Evolutionary conservation across 2,888 invertebrate genomes (phyloP).

Genomic region (Micropterix aruncella): DNA sequence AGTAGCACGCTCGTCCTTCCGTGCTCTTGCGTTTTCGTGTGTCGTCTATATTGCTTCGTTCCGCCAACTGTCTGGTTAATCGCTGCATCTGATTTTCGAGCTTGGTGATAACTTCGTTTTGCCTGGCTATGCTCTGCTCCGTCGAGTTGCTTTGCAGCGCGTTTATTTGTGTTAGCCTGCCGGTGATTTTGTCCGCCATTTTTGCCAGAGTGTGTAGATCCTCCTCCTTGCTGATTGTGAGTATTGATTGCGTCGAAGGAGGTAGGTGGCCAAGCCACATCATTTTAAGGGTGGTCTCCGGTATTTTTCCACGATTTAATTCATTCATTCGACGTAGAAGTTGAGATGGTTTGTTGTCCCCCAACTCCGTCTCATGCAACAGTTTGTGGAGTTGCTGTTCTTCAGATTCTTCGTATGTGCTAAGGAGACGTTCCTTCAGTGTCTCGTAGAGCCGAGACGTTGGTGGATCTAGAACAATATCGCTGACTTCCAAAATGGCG

Average conservation of each 20-base stretch:
- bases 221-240: not conserved
- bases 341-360: constrained; percentile 4
- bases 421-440: constrained; percentile 1
- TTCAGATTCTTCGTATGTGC: too few species aligned
- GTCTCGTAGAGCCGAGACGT: not conserved
- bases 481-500: constrained; percentile 1
- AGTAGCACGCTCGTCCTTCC: too few species aligned
- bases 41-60: too few species aligned
- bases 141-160: too few species aligned
- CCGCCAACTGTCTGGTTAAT: too few species aligned
- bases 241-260: not conserved
- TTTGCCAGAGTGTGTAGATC: not conserved
- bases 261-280: constrained; percentile 1
- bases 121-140: too few species aligned
- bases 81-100: too few species aligned
- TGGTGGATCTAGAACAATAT: constrained; percentile 1
- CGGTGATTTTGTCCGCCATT: constrained; percentile 3
- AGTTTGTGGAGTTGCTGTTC: constrained; percentile 1
- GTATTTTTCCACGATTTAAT: not conserved
- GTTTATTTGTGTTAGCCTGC: too few species aligned
- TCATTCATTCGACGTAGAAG: constrained; percentile 2
- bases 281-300: not conserved
- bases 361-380: constrained; percentile 3
- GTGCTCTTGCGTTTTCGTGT: too few species aligned
- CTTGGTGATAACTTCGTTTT: too few species aligned